Conservation (phyloP, 2,797 vertebrate species). For the Diplodus puntazzo region DNA sequence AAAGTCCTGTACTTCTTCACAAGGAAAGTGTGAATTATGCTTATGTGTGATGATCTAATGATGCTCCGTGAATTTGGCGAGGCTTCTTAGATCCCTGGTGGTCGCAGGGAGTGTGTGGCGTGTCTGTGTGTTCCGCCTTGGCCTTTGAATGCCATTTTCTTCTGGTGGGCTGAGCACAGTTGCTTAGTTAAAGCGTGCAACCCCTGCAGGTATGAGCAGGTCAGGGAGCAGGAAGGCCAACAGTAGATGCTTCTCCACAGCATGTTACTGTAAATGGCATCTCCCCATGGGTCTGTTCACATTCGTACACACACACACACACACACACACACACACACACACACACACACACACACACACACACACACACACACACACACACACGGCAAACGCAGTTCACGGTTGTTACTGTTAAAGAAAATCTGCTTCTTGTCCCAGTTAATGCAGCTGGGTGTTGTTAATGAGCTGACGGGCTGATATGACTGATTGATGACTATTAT, state of each 20-base stretch:
- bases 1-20: neutral
- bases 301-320: neutral
- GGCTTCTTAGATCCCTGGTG: neutral
- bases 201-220: slow-evolving; percentile 45
- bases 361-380: neutral
- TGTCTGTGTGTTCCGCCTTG: slow-evolving; percentile 14
- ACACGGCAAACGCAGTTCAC: neutral
- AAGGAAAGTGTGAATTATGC: neutral
- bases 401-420: neutral
- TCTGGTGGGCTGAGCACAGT: slow-evolving; percentile 10
- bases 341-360: neutral
- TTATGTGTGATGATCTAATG: slow-evolving; percentile 7
- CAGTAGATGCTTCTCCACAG: slow-evolving; percentile 28
- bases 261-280: slow-evolving; percentile 51
- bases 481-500: slow-evolving; percentile 45
- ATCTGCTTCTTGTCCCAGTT: neutral
- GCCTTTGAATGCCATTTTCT: slow-evolving; percentile 51
- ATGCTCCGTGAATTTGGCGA: neutral
- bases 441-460: slow-evolving; percentile 4
- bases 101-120: neutral
- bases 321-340: slow-evolving; percentile 2
- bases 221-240: slow-evolving; percentile 43
- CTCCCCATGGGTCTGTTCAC: slow-evolving; percentile 21
- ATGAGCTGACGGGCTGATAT: slow-evolving; percentile 22
- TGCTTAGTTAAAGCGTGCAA: slow-evolving; percentile 36